Evolutionary conservation across 2,113 vertebrate species (phyloP).

Genomic region (Delphinus delphis): DNA sequence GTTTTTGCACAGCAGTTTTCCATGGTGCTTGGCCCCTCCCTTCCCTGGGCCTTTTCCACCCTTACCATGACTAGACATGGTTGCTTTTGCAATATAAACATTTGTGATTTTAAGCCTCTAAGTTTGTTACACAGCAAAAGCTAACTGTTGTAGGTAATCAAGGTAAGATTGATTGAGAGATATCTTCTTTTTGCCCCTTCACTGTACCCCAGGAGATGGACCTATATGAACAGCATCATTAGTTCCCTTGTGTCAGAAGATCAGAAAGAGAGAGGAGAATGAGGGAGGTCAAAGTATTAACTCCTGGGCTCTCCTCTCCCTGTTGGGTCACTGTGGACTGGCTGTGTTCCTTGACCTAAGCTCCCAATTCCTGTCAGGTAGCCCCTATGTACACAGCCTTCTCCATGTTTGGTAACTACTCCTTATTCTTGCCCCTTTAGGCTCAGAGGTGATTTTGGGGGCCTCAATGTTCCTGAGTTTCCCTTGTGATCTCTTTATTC

Average conservation of each 20-base stretch:
- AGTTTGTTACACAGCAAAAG: not conserved
- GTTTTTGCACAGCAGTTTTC: not conserved
- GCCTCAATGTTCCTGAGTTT: not conserved
- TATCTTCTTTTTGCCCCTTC: not conserved
- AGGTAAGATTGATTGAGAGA: not conserved
- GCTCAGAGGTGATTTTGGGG: not conserved
- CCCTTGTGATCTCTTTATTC: not conserved
- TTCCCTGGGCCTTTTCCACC: not conserved
- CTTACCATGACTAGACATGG: not conserved
- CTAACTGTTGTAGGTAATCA: not conserved
- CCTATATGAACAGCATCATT: not conserved
- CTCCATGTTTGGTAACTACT: not conserved
- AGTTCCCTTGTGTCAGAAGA: not conserved
- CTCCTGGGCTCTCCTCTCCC: not conserved
- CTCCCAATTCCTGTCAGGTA: not conserved
- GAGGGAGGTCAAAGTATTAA: not conserved
- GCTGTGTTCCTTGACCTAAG: not conserved
- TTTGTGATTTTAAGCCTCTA: not conserved
- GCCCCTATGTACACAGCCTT: not conserved
- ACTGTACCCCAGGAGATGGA: not conserved
- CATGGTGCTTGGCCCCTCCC: not conserved
- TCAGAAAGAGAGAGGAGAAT: not conserved
- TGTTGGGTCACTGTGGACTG: not conserved
- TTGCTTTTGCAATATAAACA: not conserved
- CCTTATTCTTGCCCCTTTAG: not conserved